A percentile compares a stretch with the other conserved stretches of the same genome.
phyloP scores from a whole-genome alignment of 1,140 invertebrate genomes.

The Pissodes strobi region DNA sequence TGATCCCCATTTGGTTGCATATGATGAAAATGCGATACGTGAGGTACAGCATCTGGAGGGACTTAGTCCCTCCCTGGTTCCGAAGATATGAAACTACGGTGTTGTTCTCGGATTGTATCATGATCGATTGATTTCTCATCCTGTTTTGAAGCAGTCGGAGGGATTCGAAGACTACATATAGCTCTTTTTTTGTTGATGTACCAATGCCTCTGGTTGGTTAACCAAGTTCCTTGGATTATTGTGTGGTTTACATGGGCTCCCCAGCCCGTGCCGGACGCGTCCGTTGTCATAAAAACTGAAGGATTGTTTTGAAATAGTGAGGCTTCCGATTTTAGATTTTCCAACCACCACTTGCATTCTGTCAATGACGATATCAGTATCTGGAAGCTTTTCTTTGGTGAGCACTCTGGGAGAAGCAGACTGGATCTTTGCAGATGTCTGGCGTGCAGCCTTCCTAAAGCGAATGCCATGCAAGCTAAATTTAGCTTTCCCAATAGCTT shows the following conservation, averaged over 20 bases:
- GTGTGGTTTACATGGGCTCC: slow-evolving; percentile 3
- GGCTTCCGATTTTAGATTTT: neutral
- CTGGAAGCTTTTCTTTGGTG: no score
- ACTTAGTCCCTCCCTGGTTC: neutral
- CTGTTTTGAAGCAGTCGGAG: neutral
- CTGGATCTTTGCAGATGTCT: no score
- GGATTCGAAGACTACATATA: slow-evolving; percentile 5
- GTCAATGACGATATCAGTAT: no score
- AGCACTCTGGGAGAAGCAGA: no score
- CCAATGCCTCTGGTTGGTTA: neutral
- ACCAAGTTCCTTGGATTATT: neutral
- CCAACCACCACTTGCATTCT: neutral
- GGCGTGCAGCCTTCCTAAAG: no score
- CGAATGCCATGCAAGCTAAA: no score
- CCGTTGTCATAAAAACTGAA: neutral
- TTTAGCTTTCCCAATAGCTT: no score
- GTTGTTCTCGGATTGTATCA: neutral
- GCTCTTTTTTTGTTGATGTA: slow-evolving; percentile 14
- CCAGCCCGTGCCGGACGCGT: slow-evolving; percentile 13
- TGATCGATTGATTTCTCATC: neutral
- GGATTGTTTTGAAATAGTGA: neutral
- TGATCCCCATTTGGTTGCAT: neutral
- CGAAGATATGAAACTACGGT: neutral
- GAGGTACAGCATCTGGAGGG: neutral
- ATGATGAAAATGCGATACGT: no score